Evolutionary conservation across 2,888 invertebrate species (phyloP), one percentile per base, ranked within the genome.

Genomic region (Callinectes sapidus): DNA sequence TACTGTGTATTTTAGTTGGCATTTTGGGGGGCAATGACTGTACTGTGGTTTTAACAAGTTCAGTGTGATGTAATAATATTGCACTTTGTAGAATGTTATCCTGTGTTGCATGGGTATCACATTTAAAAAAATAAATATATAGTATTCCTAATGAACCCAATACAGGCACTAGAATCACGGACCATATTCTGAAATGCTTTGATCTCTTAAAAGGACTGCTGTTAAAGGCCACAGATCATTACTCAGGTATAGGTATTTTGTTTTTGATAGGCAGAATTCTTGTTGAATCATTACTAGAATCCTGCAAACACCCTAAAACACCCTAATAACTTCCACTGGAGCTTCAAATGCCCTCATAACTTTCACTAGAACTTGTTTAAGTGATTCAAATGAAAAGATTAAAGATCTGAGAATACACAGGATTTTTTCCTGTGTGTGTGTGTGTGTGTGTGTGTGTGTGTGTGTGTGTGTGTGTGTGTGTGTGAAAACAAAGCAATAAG

Each of bases 61-160:
- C 81, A 81, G 35, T 71, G 18, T 71, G 71, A 10, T 71, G 71
- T 35, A 81, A 35, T 81, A 81, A 35, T 81, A 81, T 81, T 81
- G 81, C 81, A 81, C 81, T 81, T 35, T n/a, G 2, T 71, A 71
- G 23, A 23, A 16, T 71, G 66, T 71, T 71, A 32, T 1, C 77
- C 32, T 81, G 10, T 81, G 77, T n/a, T n/a, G 23, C 66, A n/a
- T 71, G 66, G 66, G 14, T 32, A 32, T 16, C 77, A 32, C 2
- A n/a, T 3, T 8, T 8, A 6, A 48, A 48, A 48, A 48, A 48
- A 48, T 8, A 48, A 48, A 48, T 71, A 71, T n/a, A 71, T 6
- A 48, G 8, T 48, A 48, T 48, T 48, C 48, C 48, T 48, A 48
- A 48, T 28, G n/a, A 71, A 71, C n/a, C 71, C 71, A n/a, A 71